Evolutionary conservation across 2,113 vertebrate species (phyloP).

Genomic region (Stigmatopora nigra): DNA sequence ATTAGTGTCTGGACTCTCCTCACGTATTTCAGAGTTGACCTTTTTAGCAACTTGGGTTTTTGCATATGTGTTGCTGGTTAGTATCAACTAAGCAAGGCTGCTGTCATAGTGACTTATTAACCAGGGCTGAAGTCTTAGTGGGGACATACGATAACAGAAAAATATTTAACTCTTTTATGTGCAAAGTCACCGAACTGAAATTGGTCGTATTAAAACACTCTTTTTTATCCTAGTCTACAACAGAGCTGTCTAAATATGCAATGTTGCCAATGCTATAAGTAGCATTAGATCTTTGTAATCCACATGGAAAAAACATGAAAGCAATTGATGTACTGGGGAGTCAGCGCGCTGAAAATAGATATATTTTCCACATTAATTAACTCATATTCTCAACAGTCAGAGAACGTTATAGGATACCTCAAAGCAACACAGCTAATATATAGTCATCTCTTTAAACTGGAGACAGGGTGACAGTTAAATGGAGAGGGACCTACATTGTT

Average conservation of each 20-base stretch:
- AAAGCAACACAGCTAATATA: constrained; percentile 1
- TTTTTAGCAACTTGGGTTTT: constrained; percentile 1
- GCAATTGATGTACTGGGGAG: constrained; percentile 19
- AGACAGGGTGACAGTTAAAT: constrained; percentile 43
- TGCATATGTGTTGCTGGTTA: background rate
- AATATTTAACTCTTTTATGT: background rate
- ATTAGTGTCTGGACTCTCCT: background rate
- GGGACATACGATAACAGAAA: background rate
- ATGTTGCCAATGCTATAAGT: constrained; percentile 4
- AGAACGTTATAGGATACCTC: constrained; percentile 7
- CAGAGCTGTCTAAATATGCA: constrained; percentile 2
- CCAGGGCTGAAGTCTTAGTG: background rate
- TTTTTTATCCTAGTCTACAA: background rate
- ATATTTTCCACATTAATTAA: constrained; percentile 22
- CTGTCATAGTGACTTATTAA: background rate
- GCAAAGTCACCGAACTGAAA: constrained; percentile 1
- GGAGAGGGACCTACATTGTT: constrained; percentile 27
- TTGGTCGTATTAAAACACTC: background rate
- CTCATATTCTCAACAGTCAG: constrained; percentile 17
- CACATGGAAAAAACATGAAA: constrained; percentile 11
- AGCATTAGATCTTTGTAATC: constrained; percentile 14
- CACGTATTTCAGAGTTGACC: background rate
- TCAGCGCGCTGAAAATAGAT: constrained; percentile 15
- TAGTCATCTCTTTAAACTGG: constrained; percentile 12
- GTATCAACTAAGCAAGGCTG: background rate